phyloP scores from a whole-genome alignment of 2,797 vertebrate genomes.

The Streptopelia turtur region DNA sequence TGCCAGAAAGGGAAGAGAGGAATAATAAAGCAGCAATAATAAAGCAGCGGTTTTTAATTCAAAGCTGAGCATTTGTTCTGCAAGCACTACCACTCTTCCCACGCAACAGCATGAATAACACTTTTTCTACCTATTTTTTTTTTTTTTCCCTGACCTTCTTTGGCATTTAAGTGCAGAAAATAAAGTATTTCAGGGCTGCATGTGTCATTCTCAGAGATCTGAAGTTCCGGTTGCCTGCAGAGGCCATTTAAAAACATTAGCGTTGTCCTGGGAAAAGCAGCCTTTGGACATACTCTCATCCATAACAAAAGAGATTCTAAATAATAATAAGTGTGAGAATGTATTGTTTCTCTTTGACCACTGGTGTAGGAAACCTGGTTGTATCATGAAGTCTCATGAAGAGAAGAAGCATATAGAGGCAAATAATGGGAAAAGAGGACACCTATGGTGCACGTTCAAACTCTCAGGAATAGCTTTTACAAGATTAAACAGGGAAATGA shows the following conservation, averaged over 20 bases:
- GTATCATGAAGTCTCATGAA: slow-evolving; percentile 55
- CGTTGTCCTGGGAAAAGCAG: slow-evolving; percentile 58
- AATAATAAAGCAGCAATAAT: slow-evolving; percentile 40
- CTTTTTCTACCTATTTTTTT: slow-evolving; percentile 48
- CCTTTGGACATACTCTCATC: slow-evolving; percentile 60
- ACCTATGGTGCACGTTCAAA: slow-evolving; percentile 60
- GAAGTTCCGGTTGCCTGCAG: slow-evolving; percentile 64
- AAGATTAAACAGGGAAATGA: slow-evolving; percentile 72
- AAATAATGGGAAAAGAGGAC: slow-evolving; percentile 68
- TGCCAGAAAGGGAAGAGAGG: slow-evolving; percentile 29
- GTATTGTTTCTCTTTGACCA: slow-evolving; percentile 71
- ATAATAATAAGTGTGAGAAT: slow-evolving; percentile 75
- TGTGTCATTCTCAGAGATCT: slow-evolving; percentile 64
- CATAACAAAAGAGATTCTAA: slow-evolving; percentile 76
- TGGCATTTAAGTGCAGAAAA: slow-evolving; percentile 63
- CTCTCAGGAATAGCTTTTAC: slow-evolving; percentile 70
- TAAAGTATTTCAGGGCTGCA: slow-evolving; percentile 59
- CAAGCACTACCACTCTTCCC: slow-evolving; percentile 39
- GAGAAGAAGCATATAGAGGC: slow-evolving; percentile 55
- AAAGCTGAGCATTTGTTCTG: slow-evolving; percentile 53
- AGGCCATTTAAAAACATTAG: slow-evolving; percentile 68
- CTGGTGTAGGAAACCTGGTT: slow-evolving; percentile 63
- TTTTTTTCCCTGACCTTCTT: slow-evolving; percentile 42
- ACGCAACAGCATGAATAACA: slow-evolving; percentile 41
- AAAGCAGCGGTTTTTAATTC: slow-evolving; percentile 34